Percentiles rank a stretch among this genome's conserved stretches.
Conservation (phyloP, 2,797 vertebrate genomes). For the Onychomys leucogaster region DNA sequence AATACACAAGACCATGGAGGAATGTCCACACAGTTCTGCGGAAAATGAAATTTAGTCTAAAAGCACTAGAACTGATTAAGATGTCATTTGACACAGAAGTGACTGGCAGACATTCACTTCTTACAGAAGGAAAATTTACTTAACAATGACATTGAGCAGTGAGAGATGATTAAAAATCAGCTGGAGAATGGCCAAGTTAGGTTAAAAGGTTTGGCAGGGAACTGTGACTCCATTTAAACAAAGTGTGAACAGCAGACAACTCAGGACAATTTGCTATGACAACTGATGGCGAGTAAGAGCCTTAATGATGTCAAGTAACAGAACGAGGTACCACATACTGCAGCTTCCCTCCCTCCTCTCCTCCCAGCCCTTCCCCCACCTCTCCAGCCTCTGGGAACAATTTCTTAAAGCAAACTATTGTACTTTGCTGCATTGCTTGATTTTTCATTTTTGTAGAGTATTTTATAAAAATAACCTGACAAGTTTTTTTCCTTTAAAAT, state of each 20-base stretch:
- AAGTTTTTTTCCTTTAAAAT: conserved; percentile 18
- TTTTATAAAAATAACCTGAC: conserved; percentile 18
- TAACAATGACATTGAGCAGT: background rate
- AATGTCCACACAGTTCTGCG: background rate
- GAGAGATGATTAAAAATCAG: conserved; percentile 48
- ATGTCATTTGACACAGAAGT: background rate
- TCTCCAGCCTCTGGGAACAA: background rate
- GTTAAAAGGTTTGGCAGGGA: conserved; percentile 28
- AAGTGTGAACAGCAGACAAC: background rate
- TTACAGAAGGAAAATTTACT: conserved; percentile 23
- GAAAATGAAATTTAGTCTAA: conserved; percentile 55
- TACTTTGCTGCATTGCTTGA: background rate
- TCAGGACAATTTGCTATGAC: background rate
- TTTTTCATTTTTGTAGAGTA: background rate
- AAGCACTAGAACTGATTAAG: conserved; percentile 35
- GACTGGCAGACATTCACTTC: conserved; percentile 16
- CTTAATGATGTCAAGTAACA: background rate
- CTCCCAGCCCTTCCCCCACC: background rate
- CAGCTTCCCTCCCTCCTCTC: background rate
- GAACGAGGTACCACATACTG: background rate
- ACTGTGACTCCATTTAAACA: conserved; percentile 42
- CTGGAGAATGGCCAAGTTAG: background rate
- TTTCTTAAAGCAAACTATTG: background rate
- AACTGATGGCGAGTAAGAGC: background rate
- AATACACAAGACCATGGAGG: background rate